Conservation (phyloP, 2,888 invertebrate species). For the Nomada fabriciana region DNA sequence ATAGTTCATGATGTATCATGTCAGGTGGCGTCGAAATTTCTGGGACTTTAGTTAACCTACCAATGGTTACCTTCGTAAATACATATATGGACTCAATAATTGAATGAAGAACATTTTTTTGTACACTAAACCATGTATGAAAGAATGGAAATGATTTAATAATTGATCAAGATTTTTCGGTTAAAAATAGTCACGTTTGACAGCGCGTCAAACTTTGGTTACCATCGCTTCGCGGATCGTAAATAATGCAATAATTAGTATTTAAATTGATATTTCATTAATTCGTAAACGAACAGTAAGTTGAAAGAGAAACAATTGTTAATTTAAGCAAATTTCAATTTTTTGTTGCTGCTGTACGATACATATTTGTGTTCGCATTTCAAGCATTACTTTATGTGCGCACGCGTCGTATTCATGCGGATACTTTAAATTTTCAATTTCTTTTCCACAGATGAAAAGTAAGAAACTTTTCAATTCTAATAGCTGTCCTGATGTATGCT, state of each 20-base stretch:
- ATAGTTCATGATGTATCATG: background rate
- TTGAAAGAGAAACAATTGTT: background rate
- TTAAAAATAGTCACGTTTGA: background rate
- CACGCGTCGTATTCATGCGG: conserved; percentile 36
- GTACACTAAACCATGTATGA: background rate
- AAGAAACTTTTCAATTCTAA: background rate
- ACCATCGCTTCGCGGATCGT: background rate
- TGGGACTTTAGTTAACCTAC: conserved; percentile 9
- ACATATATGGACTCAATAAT: background rate
- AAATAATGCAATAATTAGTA: background rate
- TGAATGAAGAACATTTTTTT: background rate
- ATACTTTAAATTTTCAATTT: conserved; percentile 43
- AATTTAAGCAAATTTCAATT: conserved; percentile 1
- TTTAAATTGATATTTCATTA: background rate
- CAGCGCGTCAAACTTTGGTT: background rate
- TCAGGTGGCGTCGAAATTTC: background rate
- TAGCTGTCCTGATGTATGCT: background rate
- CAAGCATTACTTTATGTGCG: conserved; percentile 16
- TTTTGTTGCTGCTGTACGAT: background rate
- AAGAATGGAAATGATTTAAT: background rate
- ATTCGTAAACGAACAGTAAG: background rate
- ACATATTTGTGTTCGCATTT: conserved; percentile 15
- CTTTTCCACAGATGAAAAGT: conserved; percentile 6
- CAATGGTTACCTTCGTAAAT: background rate
- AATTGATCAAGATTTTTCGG: background rate